These are phyloP conservation scores for Gopherus evgoodei DNA, from an alignment of 2,113 vertebrate genomes.

Conservation along the genomic window DNA sequence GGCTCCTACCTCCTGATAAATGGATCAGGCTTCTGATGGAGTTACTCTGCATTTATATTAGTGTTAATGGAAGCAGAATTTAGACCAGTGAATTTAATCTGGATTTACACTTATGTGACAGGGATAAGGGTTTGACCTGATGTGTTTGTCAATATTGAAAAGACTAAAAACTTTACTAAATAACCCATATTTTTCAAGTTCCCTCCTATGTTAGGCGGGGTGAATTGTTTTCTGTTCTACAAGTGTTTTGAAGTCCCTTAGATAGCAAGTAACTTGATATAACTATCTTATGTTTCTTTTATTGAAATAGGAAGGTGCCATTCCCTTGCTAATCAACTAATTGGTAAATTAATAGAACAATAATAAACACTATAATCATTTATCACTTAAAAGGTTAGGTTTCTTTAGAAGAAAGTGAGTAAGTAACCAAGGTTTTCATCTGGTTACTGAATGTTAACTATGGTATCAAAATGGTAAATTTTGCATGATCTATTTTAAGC, in stretches of 20 bases:
- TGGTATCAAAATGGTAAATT: neutral
- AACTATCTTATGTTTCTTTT: neutral
- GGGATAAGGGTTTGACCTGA: no score
- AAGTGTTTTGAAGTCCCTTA: neutral
- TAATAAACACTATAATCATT: neutral
- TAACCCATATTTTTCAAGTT: neutral
- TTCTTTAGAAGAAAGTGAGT: neutral
- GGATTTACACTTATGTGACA: no score
- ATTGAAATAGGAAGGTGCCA: neutral
- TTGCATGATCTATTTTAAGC: conserved; percentile 23
- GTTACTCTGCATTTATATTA: no score
- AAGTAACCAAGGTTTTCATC: neutral
- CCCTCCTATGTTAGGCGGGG: neutral
- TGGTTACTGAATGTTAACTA: neutral
- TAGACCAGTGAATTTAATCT: no score
- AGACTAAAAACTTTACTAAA: neutral
- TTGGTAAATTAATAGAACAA: neutral
- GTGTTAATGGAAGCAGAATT: no score
- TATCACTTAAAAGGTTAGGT: neutral
- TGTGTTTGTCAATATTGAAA: no score
- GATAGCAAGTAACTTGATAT: neutral
- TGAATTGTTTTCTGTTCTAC: neutral
- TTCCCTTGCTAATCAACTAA: neutral
- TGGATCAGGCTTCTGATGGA: no score
- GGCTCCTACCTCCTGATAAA: no score